These are phyloP conservation scores for Columba livia DNA, from an alignment of 2,113 vertebrate species.

Conservation along the genomic window DNA sequence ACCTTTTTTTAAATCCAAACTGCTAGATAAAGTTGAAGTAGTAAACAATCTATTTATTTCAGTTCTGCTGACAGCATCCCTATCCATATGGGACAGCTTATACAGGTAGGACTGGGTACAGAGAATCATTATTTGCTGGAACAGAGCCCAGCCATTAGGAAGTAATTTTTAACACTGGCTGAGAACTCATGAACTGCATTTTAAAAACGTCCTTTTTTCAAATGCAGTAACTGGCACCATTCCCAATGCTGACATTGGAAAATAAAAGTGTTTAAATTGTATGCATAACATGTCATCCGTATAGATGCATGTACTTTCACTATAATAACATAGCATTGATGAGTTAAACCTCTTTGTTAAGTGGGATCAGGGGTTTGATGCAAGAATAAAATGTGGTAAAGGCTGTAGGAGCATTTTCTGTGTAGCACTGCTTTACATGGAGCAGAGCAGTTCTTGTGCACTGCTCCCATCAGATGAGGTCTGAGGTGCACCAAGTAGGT, in stretches of 20 bases:
- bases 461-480: not conserved
- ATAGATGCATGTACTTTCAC: not conserved
- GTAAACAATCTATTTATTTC: not conserved
- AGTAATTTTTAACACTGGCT: not conserved
- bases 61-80: not conserved
- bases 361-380: not conserved
- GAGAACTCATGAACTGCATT: not conserved
- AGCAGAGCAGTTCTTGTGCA: not conserved
- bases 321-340: not conserved
- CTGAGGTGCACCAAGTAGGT: not conserved
- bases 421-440: not conserved
- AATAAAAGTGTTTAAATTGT: not conserved
- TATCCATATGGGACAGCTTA: not conserved
- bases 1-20: not conserved
- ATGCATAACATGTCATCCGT: not conserved
- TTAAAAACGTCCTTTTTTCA: not conserved
- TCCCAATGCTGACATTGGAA: not conserved
- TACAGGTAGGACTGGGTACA: not conserved
- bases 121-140: constrained; percentile 1
- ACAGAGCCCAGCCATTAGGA: not conserved
- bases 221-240: not conserved
- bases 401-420: not conserved
- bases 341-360: not conserved
- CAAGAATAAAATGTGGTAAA: not conserved
- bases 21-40: not conserved